Conservation (phyloP, 2,888 invertebrate species). For the Kryphioiulus occultus region DNA sequence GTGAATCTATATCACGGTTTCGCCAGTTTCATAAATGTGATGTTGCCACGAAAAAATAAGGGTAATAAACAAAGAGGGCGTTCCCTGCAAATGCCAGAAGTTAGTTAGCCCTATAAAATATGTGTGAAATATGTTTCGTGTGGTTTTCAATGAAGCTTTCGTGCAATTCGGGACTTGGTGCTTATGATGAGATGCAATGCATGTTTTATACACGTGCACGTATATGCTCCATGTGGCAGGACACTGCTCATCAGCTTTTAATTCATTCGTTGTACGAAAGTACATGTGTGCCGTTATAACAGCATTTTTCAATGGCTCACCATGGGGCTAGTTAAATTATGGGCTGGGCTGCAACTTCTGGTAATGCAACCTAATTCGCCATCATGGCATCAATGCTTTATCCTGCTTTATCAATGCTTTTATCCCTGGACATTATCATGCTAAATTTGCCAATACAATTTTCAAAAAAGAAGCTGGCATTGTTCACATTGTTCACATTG, state of each 20-base stretch:
- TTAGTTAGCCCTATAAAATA: neutral
- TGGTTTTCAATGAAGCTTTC: neutral
- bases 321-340: constrained; percentile 2
- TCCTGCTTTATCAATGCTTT: neutral
- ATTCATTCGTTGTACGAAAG: neutral
- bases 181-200: neutral
- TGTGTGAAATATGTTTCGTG: constrained; percentile 12
- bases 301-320: neutral
- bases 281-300: neutral
- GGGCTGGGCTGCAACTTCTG: neutral
- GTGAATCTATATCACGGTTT: neutral
- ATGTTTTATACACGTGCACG: neutral
- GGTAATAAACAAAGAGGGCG: constrained; percentile 17
- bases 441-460: neutral
- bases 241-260: neutral
- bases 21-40: neutral
- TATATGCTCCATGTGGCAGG: neutral
- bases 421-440: neutral
- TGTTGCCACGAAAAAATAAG: neutral
- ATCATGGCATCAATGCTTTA: neutral
- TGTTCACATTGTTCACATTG: no score
- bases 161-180: neutral
- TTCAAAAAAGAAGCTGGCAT: neutral
- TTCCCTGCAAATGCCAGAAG: neutral
- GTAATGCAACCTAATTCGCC: neutral